Conservation (phyloP, 2,113 vertebrate species). For the Chaetura pelagica region DNA sequence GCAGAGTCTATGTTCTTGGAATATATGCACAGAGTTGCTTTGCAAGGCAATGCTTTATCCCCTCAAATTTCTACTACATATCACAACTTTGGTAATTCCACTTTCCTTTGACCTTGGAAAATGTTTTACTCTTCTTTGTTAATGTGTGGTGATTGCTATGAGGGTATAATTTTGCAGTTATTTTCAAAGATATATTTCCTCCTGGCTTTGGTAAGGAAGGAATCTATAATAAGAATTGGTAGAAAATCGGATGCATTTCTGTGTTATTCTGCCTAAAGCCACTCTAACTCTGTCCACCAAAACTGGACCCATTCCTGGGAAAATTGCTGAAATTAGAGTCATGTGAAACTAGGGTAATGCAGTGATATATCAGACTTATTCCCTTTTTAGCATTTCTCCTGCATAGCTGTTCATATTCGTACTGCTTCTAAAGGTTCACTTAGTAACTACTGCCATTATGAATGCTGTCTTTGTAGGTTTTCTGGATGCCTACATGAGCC, state of each 20-base stretch:
- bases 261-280: not conserved
- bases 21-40: not conserved
- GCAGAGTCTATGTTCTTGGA: not conserved
- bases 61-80: not conserved
- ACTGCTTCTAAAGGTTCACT: not conserved
- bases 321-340: not conserved
- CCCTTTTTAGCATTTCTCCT: not conserved
- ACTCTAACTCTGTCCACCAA: not conserved
- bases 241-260: not conserved
- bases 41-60: not conserved
- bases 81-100: not conserved
- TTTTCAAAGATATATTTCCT: slow-evolving; percentile 2
- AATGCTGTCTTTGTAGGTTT: not conserved
- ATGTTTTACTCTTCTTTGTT: not conserved
- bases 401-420: not conserved
- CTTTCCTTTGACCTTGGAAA: not conserved
- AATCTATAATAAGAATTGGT: not conserved
- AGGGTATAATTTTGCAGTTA: not conserved
- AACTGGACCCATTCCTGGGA: not conserved
- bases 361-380: not conserved
- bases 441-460: not conserved
- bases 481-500: not conserved
- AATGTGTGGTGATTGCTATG: not conserved
- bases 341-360: not conserved
- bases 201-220: not conserved